A percentile compares a stretch with the other conserved stretches of the same genome.
These are phyloP conservation scores for Lamellibrachia satsuma DNA, from an alignment of 2,888 invertebrate species.

Conservation along the genomic window DNA sequence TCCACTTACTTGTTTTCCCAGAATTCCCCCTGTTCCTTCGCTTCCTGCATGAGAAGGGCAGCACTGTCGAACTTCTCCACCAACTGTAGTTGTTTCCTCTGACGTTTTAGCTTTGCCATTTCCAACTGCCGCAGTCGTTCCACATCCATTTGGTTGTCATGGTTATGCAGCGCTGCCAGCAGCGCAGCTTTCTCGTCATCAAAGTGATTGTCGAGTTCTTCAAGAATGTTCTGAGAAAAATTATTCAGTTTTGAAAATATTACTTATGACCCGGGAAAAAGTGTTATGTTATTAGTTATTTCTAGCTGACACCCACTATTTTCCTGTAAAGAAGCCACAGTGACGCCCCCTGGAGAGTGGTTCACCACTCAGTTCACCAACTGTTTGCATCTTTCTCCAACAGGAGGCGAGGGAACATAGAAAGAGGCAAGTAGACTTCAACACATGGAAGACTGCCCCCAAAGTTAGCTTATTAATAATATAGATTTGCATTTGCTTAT, in stretches of 20 bases:
- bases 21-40: constrained; percentile 28
- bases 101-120: constrained; percentile 40
- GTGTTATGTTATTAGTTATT: neutral
- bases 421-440: too few species aligned
- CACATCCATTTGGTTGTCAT: constrained; percentile 43
- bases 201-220: constrained; percentile 51
- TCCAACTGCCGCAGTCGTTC: constrained; percentile 32
- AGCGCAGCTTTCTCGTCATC: constrained; percentile 57
- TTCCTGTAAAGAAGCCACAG: too few species aligned
- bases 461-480: too few species aligned
- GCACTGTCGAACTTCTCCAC: constrained; percentile 56
- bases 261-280: neutral
- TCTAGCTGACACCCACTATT: too few species aligned
- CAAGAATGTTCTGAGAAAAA: constrained; percentile 51
- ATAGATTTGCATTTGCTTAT: too few species aligned
- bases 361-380: too few species aligned
- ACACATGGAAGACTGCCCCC: too few species aligned
- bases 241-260: neutral
- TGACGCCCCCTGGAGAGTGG: too few species aligned
- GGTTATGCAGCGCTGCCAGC: constrained; percentile 46
- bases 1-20: constrained; percentile 29
- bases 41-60: constrained; percentile 47
- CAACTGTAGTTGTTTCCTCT: constrained; percentile 47
- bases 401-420: too few species aligned
- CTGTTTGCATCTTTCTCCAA: too few species aligned